phyloP scores from a whole-genome alignment of 2,797 vertebrate genomes.

The Masticophis lateralis region DNA sequence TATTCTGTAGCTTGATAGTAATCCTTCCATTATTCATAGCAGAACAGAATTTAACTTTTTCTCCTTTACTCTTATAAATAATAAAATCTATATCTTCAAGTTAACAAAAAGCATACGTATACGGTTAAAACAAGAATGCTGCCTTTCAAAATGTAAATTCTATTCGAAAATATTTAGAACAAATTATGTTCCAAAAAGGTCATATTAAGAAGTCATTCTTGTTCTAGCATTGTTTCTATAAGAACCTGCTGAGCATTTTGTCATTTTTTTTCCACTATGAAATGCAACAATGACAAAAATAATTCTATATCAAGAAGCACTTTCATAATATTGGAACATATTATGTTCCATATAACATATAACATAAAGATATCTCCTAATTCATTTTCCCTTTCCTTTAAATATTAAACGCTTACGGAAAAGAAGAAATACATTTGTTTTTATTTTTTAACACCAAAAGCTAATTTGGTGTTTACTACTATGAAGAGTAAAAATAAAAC shows the following conservation, averaged over 20 bases:
- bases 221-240: constrained; percentile 61
- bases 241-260: constrained; percentile 37
- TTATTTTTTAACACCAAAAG: constrained; percentile 30
- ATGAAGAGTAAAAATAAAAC: not conserved
- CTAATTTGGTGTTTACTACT: not conserved
- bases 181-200: constrained; percentile 61
- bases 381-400: constrained; percentile 38
- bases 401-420: constrained; percentile 40
- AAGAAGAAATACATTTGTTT: constrained; percentile 28
- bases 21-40: constrained; percentile 26
- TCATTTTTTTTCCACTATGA: constrained; percentile 45
- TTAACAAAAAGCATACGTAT: constrained; percentile 58
- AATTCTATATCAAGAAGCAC: constrained; percentile 30
- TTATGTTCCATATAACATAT: no score
- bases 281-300: constrained; percentile 60
- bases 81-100: constrained; percentile 54
- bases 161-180: constrained; percentile 46
- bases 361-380: constrained; percentile 26
- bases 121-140: constrained; percentile 58
- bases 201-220: constrained; percentile 55
- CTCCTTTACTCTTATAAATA: constrained; percentile 45
- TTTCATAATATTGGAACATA: constrained; percentile 2
- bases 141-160: constrained; percentile 61
- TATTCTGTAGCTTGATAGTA: constrained; percentile 23
- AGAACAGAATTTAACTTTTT: constrained; percentile 56